Percentiles rank a stretch among this genome's conserved stretches.
Conservation (phyloP, 2,113 vertebrate species). For the Phocoena phocoena region DNA sequence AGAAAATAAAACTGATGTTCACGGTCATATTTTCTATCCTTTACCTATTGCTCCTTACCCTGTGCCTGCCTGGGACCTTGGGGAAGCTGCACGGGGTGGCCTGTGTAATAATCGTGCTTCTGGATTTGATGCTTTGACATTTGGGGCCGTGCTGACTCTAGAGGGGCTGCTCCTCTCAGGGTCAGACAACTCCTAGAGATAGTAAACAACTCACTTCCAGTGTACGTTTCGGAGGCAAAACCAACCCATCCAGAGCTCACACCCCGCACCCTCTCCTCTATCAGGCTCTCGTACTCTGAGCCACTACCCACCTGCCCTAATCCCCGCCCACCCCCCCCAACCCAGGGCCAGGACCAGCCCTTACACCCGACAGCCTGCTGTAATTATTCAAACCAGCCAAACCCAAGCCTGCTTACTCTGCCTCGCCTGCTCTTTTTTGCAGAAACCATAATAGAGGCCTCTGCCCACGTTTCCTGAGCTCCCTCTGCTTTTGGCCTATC, state of each 20-base stretch:
- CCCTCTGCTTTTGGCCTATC: too few relatives aligned
- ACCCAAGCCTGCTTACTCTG: neutral
- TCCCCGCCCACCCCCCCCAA: neutral
- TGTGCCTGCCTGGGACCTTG: neutral
- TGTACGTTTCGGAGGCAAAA: neutral
- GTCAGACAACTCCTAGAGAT: neutral
- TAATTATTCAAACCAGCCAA: neutral
- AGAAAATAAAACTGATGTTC: neutral
- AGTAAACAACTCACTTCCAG: neutral
- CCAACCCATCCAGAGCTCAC: neutral
- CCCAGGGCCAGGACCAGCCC: neutral
- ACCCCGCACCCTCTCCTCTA: neutral
- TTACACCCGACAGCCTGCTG: neutral
- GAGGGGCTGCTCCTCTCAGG: neutral
- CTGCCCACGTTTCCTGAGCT: neutral
- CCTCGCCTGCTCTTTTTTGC: neutral
- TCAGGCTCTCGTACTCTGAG: neutral
- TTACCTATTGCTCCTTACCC: neutral
- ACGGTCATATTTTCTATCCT: neutral
- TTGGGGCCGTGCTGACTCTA: neutral
- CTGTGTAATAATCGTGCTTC: neutral
- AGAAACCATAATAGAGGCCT: neutral
- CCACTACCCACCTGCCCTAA: neutral
- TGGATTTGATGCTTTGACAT: neutral
- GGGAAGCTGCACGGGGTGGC: neutral